Conservation (phyloP, 2,797 vertebrate genomes). For the Octomys mimax region DNA sequence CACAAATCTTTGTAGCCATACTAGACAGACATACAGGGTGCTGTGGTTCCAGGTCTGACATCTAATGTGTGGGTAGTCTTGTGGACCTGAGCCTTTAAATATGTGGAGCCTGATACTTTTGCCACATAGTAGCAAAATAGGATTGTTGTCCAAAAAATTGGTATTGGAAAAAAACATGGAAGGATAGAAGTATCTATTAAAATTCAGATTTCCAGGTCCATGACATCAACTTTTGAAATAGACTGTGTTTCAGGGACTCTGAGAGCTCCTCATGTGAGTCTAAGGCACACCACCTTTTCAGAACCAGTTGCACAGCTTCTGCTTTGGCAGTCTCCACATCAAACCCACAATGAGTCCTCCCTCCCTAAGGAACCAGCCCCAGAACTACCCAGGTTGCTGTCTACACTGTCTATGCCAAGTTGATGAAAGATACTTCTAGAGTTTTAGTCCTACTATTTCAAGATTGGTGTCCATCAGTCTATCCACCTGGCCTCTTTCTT, state of each 20-base stretch:
- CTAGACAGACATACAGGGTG: background rate
- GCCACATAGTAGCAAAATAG: background rate
- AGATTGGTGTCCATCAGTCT: background rate
- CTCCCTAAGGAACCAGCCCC: background rate
- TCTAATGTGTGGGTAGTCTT: background rate
- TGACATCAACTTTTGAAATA: background rate
- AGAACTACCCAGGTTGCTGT: background rate
- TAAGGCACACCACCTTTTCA: background rate
- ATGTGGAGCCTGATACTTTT: background rate
- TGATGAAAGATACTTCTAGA: background rate
- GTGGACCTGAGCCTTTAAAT: background rate
- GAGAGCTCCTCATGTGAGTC: background rate
- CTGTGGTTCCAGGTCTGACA: background rate
- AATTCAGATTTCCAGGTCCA: background rate
- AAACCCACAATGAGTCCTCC: background rate
- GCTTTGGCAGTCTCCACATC: background rate
- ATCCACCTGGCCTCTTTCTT: background rate
- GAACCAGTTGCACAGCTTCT: background rate
- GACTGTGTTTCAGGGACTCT: background rate
- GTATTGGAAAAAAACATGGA: background rate
- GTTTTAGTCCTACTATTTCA: background rate
- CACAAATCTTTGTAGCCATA: background rate
- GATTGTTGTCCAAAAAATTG: background rate
- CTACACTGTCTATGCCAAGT: background rate
- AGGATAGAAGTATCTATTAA: background rate